phyloP scores from a whole-genome alignment of 2,888 invertebrate species.

The Xestobium rufovillosum region DNA sequence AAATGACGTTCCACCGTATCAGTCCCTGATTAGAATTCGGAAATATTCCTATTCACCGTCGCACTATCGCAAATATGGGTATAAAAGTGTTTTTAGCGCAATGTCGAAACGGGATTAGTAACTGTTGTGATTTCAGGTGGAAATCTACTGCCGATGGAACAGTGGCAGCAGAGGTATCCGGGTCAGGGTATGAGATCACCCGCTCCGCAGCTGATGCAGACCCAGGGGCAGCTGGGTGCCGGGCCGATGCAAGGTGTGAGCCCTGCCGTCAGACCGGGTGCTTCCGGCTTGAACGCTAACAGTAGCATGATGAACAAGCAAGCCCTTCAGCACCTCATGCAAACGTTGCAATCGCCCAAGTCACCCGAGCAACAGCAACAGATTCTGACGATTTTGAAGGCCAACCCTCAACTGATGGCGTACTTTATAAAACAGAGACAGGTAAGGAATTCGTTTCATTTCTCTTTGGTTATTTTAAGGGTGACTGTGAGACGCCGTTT shows the following conservation, averaged over 20 bases:
- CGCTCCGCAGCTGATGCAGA: conserved; percentile 44
- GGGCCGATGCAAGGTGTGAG: conserved; percentile 31
- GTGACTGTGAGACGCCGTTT: too few species aligned
- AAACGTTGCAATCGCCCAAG: conserved; percentile 81
- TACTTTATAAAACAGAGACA: conserved; percentile 87
- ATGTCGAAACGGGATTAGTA: too few species aligned
- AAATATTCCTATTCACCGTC: too few species aligned
- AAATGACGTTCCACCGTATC: too few species aligned
- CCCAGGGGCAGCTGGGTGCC: conserved; percentile 29
- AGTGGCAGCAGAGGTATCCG: conserved; percentile 48
- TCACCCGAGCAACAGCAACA: conserved; percentile 89
- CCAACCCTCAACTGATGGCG: conserved; percentile 92
- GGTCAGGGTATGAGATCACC: conserved; percentile 45
- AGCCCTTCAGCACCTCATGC: conserved; percentile 79
- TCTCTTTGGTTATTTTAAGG: too few species aligned
- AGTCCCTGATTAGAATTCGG: too few species aligned
- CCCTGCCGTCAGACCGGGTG: conserved; percentile 38
- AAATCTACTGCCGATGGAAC: conserved; percentile 49
- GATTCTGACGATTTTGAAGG: conserved; percentile 81
- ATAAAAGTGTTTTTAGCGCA: too few species aligned
- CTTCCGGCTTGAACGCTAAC: conserved; percentile 33
- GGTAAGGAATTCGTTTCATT: conserved; percentile 45
- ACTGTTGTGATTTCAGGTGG: conserved; percentile 42
- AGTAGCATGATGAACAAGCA: conserved; percentile 51
- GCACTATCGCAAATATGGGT: too few species aligned